Conservation (phyloP, 2,113 vertebrate genomes). For the Halcyon senegalensis region DNA sequence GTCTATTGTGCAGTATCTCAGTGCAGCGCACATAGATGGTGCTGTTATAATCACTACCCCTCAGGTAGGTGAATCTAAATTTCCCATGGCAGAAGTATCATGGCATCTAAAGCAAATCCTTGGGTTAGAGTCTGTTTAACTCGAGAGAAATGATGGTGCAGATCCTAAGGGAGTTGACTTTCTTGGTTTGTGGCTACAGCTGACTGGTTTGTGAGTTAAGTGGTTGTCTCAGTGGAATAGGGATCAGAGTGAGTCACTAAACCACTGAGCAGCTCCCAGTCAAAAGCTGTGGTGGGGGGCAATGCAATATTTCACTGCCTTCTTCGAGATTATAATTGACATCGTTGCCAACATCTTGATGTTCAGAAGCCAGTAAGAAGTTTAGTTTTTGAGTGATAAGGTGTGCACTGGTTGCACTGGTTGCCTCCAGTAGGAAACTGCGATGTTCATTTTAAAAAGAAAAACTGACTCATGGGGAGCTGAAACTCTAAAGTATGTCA, state of each 20-base stretch:
- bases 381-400: not conserved
- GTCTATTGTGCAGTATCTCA: slow-evolving; percentile 91
- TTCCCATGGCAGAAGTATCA: accelerated
- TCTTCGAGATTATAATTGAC: not conserved
- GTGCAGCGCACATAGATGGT: slow-evolving; percentile 81
- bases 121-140: not conserved
- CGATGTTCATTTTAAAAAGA: not conserved
- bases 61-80: slow-evolving; percentile 78
- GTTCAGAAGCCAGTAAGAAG: not conserved
- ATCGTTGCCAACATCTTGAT: accelerated
- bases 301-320: not conserved
- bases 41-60: slow-evolving; percentile 93
- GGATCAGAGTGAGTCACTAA: not conserved
- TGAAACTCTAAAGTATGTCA: not conserved
- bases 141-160: not conserved
- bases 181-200: not conserved
- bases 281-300: not conserved
- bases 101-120: not conserved
- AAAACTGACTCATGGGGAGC: not conserved
- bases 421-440: not conserved
- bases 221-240: not conserved
- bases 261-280: not conserved
- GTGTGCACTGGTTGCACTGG: not conserved
- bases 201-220: not conserved
- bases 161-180: not conserved